phyloP scores from a whole-genome alignment of 2,797 vertebrate species.

The Tiaroga cobitis region DNA sequence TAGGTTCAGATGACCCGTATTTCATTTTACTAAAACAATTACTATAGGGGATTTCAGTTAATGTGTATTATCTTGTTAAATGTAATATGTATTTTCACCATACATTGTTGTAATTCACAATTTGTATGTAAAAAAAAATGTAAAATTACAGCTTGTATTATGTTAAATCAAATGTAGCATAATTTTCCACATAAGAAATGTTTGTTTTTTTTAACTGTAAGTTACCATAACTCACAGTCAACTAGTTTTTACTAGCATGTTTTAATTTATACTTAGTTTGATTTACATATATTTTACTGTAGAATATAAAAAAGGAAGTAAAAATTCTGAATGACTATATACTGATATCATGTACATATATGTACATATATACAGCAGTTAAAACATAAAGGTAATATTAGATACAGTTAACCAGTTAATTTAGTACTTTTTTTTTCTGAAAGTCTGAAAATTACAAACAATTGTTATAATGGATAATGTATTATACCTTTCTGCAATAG shows the following conservation, averaged over 20 bases:
- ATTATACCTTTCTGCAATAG: neutral
- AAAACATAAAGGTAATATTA: neutral
- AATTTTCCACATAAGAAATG: too few species aligned
- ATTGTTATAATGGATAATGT: neutral
- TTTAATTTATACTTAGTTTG: neutral
- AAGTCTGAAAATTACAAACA: neutral
- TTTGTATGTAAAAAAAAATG: neutral
- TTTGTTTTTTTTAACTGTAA: neutral
- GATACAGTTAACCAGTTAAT: neutral
- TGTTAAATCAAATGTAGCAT: neutral
- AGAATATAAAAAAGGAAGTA: neutral
- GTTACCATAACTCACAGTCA: neutral
- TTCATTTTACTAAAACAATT: too few species aligned
- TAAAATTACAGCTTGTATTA: too few species aligned
- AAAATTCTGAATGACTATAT: neutral
- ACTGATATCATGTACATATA: neutral
- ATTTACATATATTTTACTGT: neutral
- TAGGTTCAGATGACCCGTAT: neutral
- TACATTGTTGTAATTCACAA: neutral
- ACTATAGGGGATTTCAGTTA: too few species aligned
- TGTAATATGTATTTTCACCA: neutral
- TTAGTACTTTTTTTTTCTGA: too few species aligned
- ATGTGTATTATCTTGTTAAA: too few species aligned
- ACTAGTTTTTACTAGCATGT: neutral
- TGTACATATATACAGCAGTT: neutral